Conservation (phyloP, 2,797 vertebrate species). For the Falco columbarius region DNA sequence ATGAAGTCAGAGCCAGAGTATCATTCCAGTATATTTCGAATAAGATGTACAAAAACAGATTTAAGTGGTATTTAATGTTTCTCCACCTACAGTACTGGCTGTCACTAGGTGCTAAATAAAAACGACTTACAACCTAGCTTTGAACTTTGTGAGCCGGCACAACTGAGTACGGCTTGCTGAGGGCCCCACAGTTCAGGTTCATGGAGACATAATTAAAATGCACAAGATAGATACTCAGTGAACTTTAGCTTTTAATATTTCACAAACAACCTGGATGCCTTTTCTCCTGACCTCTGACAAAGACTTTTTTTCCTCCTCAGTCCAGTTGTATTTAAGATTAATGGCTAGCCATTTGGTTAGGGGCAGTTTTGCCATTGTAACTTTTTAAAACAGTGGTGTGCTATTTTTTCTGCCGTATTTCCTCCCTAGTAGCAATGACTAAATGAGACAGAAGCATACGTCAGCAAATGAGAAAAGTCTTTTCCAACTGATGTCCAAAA, state of each 20-base stretch:
- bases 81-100: slow-evolving; percentile 49
- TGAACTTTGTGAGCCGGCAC: slow-evolving; percentile 67
- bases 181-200: slow-evolving; percentile 43
- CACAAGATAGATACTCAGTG: slow-evolving; percentile 22
- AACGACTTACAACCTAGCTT: slow-evolving; percentile 65
- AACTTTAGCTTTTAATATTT: slow-evolving; percentile 69
- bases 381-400: not conserved
- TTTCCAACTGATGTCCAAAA: not conserved
- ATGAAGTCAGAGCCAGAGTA: slow-evolving; percentile 47
- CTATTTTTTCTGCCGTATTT: not conserved
- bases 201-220: slow-evolving; percentile 64
- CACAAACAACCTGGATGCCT: slow-evolving; percentile 52
- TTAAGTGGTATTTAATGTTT: slow-evolving; percentile 76
- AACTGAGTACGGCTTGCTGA: slow-evolving; percentile 44
- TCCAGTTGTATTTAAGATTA: slow-evolving; percentile 46
- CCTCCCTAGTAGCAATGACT: not conserved
- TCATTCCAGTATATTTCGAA: slow-evolving; percentile 69
- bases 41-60: slow-evolving; percentile 69
- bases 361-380: not conserved
- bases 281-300: slow-evolving; percentile 24
- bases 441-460: not conserved
- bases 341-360: slow-evolving; percentile 16
- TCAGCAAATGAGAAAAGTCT: not conserved
- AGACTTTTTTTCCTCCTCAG: not conserved
- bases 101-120: slow-evolving; percentile 76